phyloP scores from a whole-genome alignment of 2,797 vertebrate species.

The Otolemur crassicaudatus region DNA sequence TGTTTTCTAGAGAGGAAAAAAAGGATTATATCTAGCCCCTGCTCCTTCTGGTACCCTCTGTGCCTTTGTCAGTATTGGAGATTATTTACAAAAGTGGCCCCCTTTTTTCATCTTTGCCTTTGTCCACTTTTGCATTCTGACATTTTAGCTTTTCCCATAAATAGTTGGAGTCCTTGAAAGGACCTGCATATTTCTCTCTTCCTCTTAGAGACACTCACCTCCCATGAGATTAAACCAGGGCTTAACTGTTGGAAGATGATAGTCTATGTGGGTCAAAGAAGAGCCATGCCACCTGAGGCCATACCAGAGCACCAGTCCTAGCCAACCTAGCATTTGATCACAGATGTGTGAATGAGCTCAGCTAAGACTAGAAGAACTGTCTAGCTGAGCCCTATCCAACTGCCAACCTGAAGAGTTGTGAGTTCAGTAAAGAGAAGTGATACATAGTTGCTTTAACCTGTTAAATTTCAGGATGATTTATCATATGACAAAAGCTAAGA shows the following conservation, averaged over 20 bases:
- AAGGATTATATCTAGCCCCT: background rate
- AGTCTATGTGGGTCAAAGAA: background rate
- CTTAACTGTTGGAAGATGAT: background rate
- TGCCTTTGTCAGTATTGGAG: background rate
- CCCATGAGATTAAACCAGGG: background rate
- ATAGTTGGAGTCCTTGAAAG: background rate
- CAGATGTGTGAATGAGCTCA: background rate
- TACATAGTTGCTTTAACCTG: background rate
- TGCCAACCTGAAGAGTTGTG: background rate
- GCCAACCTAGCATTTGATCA: background rate
- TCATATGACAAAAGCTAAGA: background rate
- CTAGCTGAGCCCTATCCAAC: background rate
- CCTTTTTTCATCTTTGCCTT: background rate
- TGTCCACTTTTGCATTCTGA: background rate
- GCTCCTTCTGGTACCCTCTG: background rate
- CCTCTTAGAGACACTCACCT: background rate
- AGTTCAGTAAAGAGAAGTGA: background rate
- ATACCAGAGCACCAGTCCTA: background rate
- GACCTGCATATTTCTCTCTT: background rate
- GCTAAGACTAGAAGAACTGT: background rate
- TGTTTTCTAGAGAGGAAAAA: slow-evolving; percentile 29
- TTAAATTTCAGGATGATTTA: background rate
- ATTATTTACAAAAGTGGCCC: background rate
- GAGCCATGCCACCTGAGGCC: background rate
- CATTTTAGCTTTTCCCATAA: background rate